These are phyloP conservation scores for Galemys pyrenaicus DNA, from an alignment of 2,113 vertebrate genomes.

Conservation along the genomic window DNA sequence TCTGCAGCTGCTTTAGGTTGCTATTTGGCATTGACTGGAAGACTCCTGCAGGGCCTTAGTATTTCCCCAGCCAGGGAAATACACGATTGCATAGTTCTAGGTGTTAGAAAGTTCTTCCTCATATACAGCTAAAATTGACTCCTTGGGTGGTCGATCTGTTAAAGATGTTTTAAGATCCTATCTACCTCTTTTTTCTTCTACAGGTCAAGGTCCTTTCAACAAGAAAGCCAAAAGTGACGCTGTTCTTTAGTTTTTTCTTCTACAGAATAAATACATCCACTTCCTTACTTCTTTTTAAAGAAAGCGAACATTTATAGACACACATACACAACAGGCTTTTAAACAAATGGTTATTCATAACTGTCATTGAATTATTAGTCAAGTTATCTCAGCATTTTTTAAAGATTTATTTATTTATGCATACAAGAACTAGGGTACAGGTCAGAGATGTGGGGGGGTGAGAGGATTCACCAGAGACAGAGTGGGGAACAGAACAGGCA, in stretches of 20 bases:
- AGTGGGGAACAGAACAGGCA: too few species aligned
- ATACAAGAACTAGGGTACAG: too few species aligned
- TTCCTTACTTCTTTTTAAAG: background rate
- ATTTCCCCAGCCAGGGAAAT: background rate
- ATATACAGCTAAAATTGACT: background rate
- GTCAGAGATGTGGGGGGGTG: too few species aligned
- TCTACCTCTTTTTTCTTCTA: background rate
- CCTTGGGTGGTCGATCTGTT: background rate
- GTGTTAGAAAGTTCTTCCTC: background rate
- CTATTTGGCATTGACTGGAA: background rate
- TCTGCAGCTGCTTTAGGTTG: background rate
- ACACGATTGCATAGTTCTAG: background rate
- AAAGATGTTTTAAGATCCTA: background rate
- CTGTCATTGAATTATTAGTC: background rate
- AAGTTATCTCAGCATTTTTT: background rate
- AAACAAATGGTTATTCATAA: background rate
- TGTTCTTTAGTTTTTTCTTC: background rate
- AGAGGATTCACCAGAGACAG: too few species aligned
- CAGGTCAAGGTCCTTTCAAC: background rate
- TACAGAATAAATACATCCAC: background rate
- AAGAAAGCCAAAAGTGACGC: background rate
- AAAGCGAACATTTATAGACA: background rate
- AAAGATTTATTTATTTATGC: too few species aligned
- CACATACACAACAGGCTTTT: background rate
- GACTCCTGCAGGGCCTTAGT: background rate